A percentile compares a stretch with the other conserved stretches of the same genome.
These are phyloP conservation scores for Corythornis vintsioides DNA, from an alignment of 2,113 vertebrate genomes.

Conservation along the genomic window DNA sequence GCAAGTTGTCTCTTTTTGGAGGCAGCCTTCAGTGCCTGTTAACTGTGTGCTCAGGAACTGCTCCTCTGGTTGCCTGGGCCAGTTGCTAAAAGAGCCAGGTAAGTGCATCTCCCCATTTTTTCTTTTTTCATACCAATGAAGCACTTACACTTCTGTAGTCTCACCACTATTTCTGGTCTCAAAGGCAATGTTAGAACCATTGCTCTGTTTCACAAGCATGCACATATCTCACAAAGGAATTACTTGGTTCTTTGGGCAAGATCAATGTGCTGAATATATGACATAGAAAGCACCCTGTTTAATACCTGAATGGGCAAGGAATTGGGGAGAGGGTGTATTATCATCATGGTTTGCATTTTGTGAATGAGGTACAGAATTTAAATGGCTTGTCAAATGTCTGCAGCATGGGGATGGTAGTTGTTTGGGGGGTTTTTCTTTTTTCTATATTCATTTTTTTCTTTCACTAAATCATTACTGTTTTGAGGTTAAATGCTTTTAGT, in stretches of 20 bases:
- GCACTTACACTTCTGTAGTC: accelerated
- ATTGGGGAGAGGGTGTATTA: not conserved
- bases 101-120: accelerated
- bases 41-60: no score
- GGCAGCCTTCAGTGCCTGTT: not conserved
- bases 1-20: not conserved
- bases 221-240: not conserved
- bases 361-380: not conserved
- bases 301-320: not conserved
- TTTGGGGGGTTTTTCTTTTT: not conserved
- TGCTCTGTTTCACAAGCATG: not conserved
- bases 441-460: not conserved
- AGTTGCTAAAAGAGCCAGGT: not conserved
- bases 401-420: not conserved
- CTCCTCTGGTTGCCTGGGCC: not conserved
- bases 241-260: not conserved
- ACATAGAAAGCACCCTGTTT: accelerated
- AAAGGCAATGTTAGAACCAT: not conserved
- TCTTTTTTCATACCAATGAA: not conserved
- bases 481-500: not conserved
- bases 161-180: not conserved
- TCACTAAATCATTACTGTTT: not conserved
- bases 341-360: not conserved
- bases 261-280: not conserved
- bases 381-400: not conserved